These are phyloP conservation scores for Triplophysa siluroides DNA, from an alignment of 2,113 vertebrate species.

Conservation along the genomic window DNA sequence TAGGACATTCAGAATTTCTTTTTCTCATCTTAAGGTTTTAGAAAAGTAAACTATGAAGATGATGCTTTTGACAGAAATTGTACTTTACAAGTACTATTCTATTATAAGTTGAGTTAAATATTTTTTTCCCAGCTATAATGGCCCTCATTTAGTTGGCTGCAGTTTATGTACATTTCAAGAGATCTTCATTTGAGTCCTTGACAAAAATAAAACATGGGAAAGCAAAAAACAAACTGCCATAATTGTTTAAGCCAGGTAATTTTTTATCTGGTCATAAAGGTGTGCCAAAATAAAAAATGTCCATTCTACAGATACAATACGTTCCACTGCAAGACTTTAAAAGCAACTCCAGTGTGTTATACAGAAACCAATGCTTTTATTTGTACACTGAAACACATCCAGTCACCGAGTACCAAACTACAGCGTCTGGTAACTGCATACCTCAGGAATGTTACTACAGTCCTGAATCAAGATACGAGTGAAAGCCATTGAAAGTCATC, in stretches of 20 bases:
- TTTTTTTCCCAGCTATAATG: background rate
- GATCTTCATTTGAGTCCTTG: background rate
- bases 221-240: background rate
- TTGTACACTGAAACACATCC: background rate
- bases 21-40: too few relatives aligned
- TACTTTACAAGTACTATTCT: too few relatives aligned
- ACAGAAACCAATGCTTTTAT: background rate
- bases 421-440: background rate
- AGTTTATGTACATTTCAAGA: background rate
- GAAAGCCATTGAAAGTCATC: background rate
- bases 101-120: too few relatives aligned
- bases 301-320: background rate
- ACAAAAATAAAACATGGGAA: background rate
- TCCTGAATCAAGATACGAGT: background rate
- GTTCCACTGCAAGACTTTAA: background rate
- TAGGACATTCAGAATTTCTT: too few relatives aligned
- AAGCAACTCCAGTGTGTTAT: background rate
- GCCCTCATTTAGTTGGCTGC: background rate
- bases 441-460: conserved; percentile 2
- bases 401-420: background rate
- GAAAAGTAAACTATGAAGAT: too few relatives aligned
- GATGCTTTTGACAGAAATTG: too few relatives aligned
- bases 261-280: background rate
- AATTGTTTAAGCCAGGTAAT: background rate
- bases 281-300: background rate